Percentiles rank a stretch among this genome's conserved stretches.
Conservation (phyloP, 2,888 invertebrate genomes). For the Zootermopsis nevadensis region DNA sequence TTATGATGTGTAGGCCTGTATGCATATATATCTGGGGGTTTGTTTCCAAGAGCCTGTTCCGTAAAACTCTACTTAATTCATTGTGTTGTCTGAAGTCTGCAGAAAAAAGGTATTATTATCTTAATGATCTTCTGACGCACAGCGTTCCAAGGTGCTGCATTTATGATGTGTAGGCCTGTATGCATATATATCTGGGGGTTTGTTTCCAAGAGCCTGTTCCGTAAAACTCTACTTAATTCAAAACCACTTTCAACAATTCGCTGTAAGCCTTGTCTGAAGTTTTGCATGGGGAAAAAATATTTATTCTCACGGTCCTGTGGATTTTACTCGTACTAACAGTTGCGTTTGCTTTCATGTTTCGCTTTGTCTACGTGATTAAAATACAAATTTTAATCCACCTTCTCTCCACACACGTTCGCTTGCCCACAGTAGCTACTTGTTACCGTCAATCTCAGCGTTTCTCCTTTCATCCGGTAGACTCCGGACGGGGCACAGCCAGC, state of each 20-base stretch:
- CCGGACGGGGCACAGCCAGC: too few species aligned
- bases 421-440: background rate
- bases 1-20: too few species aligned
- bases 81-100: too few species aligned
- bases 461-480: background rate
- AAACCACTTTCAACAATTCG: background rate
- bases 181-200: background rate
- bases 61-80: background rate
- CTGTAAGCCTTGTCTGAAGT: slow-evolving; percentile 28
- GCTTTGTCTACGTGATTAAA: slow-evolving; percentile 50
- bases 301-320: slow-evolving; percentile 39
- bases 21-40: background rate
- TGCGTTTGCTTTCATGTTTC: slow-evolving; percentile 43
- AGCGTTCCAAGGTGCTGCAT: too few species aligned
- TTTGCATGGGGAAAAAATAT: slow-evolving; percentile 32
- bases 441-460: slow-evolving; percentile 28
- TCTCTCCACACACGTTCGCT: slow-evolving; percentile 9
- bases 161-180: too few species aligned
- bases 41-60: background rate
- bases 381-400: slow-evolving; percentile 50
- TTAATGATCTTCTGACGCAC: too few species aligned
- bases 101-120: too few species aligned
- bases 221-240: background rate
- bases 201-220: background rate
- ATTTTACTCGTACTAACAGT: slow-evolving; percentile 18